phyloP scores from a whole-genome alignment of 2,797 vertebrate genomes.

The Spondyliosoma cantharus region DNA sequence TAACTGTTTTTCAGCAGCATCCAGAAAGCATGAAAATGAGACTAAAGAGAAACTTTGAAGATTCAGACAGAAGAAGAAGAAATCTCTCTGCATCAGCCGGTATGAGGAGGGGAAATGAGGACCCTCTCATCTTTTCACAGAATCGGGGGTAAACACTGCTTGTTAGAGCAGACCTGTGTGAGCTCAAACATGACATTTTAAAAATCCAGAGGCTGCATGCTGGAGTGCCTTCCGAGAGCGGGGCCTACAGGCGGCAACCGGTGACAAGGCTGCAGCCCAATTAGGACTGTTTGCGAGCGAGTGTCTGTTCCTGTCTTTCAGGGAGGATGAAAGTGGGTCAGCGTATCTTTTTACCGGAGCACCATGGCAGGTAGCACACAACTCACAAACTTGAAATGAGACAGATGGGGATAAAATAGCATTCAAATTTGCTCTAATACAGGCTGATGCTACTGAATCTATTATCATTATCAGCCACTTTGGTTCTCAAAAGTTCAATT shows the following conservation, averaged over 20 bases:
- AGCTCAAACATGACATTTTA: slow-evolving; percentile 70
- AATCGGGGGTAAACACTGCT: slow-evolving; percentile 60
- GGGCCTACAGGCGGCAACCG: slow-evolving; percentile 62
- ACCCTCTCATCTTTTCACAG: slow-evolving; percentile 49
- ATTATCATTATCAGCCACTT: slow-evolving; percentile 66
- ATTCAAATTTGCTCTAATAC: slow-evolving; percentile 57
- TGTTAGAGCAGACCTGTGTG: slow-evolving; percentile 69
- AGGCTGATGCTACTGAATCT: slow-evolving; percentile 55
- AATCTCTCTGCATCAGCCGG: slow-evolving; percentile 49
- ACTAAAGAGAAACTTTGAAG: slow-evolving; percentile 57
- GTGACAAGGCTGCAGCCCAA: slow-evolving; percentile 78
- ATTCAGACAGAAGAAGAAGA: slow-evolving; percentile 42
- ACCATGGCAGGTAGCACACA: slow-evolving; percentile 52
- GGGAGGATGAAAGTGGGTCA: slow-evolving; percentile 76
- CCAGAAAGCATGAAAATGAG: slow-evolving; percentile 44
- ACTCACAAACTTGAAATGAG: slow-evolving; percentile 45
- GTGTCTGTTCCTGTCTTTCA: slow-evolving; percentile 62
- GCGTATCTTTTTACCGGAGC: slow-evolving; percentile 41
- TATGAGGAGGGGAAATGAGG: slow-evolving; percentile 51
- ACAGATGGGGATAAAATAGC: slow-evolving; percentile 54
- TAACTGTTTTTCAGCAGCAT: slow-evolving; percentile 35
- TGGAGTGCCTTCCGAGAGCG: slow-evolving; percentile 57
- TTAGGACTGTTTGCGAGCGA: slow-evolving; percentile 73
- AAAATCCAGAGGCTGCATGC: slow-evolving; percentile 69
- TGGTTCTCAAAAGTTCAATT: slow-evolving; percentile 70